These are phyloP conservation scores for Acheta domesticus DNA, from an alignment of 2,888 invertebrate genomes.

Conservation along the genomic window DNA sequence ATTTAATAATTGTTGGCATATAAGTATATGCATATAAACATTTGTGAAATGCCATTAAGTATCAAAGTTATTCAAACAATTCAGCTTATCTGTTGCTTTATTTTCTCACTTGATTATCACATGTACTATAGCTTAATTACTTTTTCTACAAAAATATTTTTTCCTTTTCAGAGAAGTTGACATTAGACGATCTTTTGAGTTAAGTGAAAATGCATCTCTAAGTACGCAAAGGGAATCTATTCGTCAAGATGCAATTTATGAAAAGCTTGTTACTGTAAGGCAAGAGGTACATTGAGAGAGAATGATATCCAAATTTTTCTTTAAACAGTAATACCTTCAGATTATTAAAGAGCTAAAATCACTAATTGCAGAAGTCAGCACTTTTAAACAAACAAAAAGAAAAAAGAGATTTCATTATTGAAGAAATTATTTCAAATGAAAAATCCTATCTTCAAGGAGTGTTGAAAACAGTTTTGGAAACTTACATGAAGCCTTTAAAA, in stretches of 20 bases:
- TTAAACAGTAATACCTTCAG: too few relatives aligned
- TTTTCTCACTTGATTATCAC: too few relatives aligned
- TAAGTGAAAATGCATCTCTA: not conserved
- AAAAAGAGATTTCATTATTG: not conserved
- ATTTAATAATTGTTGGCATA: too few relatives aligned
- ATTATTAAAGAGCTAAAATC: too few relatives aligned
- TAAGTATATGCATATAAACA: too few relatives aligned
- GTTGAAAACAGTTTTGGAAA: not conserved
- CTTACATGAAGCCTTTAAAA: not conserved
- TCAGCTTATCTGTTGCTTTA: too few relatives aligned
- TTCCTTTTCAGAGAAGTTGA: not conserved
- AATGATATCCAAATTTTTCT: too few relatives aligned
- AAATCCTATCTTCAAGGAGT: slow-evolving; percentile 5
- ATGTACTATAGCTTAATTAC: too few relatives aligned
- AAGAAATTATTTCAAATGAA: not conserved
- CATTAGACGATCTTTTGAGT: not conserved
- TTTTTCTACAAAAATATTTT: not conserved
- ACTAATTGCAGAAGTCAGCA: too few relatives aligned
- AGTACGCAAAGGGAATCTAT: not conserved
- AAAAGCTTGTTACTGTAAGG: not conserved
- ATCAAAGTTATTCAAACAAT: too few relatives aligned
- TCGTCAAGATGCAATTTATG: not conserved
- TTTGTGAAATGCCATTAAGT: too few relatives aligned
- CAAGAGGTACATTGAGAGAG: not conserved
- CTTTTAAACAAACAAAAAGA: not conserved